Evolutionary conservation across 1,140 invertebrate genomes (phyloP).

Genomic region (Ips typographus): DNA sequence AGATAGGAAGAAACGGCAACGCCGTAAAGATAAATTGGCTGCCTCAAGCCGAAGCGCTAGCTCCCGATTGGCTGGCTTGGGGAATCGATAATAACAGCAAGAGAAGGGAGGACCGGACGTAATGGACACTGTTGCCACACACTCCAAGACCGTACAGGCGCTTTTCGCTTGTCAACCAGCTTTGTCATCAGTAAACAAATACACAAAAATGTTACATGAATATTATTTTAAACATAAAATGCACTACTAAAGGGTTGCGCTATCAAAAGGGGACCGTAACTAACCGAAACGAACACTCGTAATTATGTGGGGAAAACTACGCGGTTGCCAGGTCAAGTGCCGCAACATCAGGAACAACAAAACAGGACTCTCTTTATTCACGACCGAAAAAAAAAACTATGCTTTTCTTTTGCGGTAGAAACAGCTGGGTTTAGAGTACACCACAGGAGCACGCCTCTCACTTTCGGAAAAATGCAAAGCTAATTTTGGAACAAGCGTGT

Average conservation of each 20-base stretch:
- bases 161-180: slow-evolving; percentile 33
- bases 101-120: slow-evolving; percentile 46
- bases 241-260: too few species aligned
- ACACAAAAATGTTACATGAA: slow-evolving; percentile 44
- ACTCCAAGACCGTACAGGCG: slow-evolving; percentile 38
- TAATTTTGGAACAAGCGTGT: slow-evolving; percentile 47
- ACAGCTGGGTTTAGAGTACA: neutral
- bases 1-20: slow-evolving; percentile 40
- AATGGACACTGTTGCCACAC: slow-evolving; percentile 37
- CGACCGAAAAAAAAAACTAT: slow-evolving; percentile 39
- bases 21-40: slow-evolving; percentile 44
- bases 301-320: slow-evolving; percentile 18
- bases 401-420: neutral
- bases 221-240: slow-evolving; percentile 4
- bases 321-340: slow-evolving; percentile 51
- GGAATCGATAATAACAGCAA: slow-evolving; percentile 49
- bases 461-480: slow-evolving; percentile 39
- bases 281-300: too few species aligned
- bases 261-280: too few species aligned
- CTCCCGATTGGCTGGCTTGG: slow-evolving; percentile 46
- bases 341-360: slow-evolving; percentile 51
- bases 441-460: slow-evolving; percentile 39
- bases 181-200: slow-evolving; percentile 49
- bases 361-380: slow-evolving; percentile 47
- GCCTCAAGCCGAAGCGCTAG: slow-evolving; percentile 47